These are phyloP conservation scores for Diplosoma virens DNA, from an alignment of 23 tunicate genomes.

Conservation along the genomic window DNA sequence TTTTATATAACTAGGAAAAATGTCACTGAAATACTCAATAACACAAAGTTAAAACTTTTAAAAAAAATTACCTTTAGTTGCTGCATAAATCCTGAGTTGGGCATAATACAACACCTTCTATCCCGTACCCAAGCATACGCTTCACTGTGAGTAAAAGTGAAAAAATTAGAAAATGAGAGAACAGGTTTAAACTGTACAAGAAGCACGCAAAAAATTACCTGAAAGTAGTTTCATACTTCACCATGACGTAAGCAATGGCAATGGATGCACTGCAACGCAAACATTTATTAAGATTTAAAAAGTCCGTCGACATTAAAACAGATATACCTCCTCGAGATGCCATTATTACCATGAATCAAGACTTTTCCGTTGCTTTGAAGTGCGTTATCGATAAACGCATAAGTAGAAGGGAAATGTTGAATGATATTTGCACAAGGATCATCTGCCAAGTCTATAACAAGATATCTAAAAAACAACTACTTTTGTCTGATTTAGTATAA, in stretches of 20 bases:
- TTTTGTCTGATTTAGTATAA: no score
- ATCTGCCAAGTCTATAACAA: conserved; percentile 52
- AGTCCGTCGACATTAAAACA: background rate
- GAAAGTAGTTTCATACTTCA: conserved; percentile 20
- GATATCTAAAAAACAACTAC: conserved; percentile 49
- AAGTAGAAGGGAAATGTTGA: conserved; percentile 33
- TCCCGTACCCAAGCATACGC: conserved; percentile 42
- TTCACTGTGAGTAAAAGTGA: conserved; percentile 25
- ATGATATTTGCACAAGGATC: conserved; percentile 69
- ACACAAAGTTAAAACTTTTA: background rate
- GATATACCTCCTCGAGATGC: conserved; percentile 64
- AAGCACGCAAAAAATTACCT: conserved; percentile 19
- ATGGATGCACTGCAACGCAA: conserved; percentile 47
- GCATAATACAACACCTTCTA: conserved; percentile 45
- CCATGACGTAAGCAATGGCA: conserved; percentile 70
- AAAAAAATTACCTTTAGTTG: conserved; percentile 53
- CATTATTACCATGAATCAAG: conserved; percentile 68
- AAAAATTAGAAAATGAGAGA: background rate
- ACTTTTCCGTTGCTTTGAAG: conserved; percentile 36
- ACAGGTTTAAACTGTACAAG: background rate
- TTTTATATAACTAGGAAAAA: no score
- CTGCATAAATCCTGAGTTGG: conserved; percentile 45
- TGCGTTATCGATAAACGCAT: conserved; percentile 35
- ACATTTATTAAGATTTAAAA: background rate
- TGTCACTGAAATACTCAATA: no score